Evolutionary conservation across 2,113 vertebrate genomes (phyloP).

Genomic region (Galeopterus variegatus): DNA sequence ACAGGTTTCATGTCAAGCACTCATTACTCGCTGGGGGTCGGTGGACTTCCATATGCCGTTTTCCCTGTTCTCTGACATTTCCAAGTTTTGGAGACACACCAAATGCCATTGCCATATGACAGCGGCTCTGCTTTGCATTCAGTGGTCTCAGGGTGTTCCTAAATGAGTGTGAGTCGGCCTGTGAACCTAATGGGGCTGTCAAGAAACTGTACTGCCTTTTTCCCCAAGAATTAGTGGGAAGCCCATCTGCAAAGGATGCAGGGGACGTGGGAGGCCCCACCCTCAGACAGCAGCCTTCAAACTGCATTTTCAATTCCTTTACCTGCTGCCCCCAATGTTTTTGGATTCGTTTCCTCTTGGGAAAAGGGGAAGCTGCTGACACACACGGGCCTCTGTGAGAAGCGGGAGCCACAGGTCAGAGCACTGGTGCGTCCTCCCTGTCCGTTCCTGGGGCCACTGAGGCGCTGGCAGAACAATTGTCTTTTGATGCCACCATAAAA

Average conservation of each 20-base stretch:
- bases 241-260: neutral
- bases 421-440: rapidly evolving
- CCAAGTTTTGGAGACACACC: slow-evolving; percentile 25
- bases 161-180: neutral
- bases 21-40: neutral
- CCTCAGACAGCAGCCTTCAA: neutral
- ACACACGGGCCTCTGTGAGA: neutral
- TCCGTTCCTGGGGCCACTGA: neutral
- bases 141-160: neutral
- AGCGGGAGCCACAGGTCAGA: neutral
- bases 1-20: neutral
- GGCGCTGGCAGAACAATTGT: neutral
- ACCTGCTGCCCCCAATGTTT: neutral
- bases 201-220: neutral
- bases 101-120: neutral
- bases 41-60: neutral
- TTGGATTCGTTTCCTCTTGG: neutral
- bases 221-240: neutral
- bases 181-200: neutral
- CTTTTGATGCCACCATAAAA: neutral
- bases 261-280: neutral
- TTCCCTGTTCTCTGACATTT: neutral
- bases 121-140: neutral
- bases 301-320: neutral
- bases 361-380: neutral